phyloP scores from a whole-genome alignment of 1,140 invertebrate genomes.

The Lasaia peninsularis region DNA sequence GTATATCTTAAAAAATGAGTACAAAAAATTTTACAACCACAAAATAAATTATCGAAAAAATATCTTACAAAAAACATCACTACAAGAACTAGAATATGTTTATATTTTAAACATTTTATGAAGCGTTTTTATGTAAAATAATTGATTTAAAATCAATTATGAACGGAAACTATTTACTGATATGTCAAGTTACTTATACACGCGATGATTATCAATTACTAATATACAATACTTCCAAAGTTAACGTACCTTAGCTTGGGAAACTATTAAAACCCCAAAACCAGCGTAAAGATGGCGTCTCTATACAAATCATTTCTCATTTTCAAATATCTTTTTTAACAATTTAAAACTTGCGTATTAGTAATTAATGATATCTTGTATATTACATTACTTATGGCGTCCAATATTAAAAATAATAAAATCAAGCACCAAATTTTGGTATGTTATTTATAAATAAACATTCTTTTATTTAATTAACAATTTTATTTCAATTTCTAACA shows the following conservation, averaged over 20 bases:
- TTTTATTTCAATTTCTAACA: neutral
- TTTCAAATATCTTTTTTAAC: no score
- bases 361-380: no score
- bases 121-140: neutral
- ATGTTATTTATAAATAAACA: neutral
- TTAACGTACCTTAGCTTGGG: no score
- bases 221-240: neutral
- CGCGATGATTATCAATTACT: neutral
- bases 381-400: neutral
- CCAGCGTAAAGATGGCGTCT: no score
- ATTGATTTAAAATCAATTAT: constrained; percentile 4
- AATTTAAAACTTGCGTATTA: no score
- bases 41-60: constrained; percentile 18
- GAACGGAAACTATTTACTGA: constrained; percentile 7
- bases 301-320: no score
- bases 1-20: constrained; percentile 17
- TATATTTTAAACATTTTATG: neutral
- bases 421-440: constrained; percentile 3
- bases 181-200: neutral
- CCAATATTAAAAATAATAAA: constrained; percentile 1
- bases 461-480: neutral
- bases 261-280: no score
- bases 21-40: constrained; percentile 16
- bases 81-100: constrained; percentile 12
- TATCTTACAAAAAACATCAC: constrained; percentile 22